phyloP scores from a whole-genome alignment of 2,888 invertebrate species.

The Apamea monoglypha region DNA sequence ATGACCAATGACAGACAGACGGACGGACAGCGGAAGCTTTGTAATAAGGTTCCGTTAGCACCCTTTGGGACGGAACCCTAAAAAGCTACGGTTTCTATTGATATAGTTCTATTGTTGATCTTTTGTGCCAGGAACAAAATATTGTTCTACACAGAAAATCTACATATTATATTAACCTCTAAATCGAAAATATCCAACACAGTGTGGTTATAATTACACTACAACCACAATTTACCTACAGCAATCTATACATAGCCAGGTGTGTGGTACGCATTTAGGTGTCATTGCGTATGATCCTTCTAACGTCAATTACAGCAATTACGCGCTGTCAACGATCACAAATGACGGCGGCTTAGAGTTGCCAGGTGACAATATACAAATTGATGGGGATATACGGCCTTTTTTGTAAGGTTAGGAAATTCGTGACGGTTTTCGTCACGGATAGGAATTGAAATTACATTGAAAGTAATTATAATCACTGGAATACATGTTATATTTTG shows the following conservation, averaged over 20 bases:
- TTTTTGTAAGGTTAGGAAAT: neutral
- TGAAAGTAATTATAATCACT: neutral
- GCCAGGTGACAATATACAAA: slow-evolving; percentile 35
- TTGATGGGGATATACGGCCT: neutral
- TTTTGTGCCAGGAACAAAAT: neutral
- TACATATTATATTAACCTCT: too few species aligned
- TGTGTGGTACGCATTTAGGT: slow-evolving; percentile 22
- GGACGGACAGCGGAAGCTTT: too few species aligned
- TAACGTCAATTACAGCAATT: slow-evolving; percentile 64
- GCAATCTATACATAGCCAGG: neutral
- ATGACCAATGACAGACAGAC: neutral
- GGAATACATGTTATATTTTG: neutral
- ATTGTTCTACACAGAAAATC: neutral
- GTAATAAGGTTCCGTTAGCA: too few species aligned
- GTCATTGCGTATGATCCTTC: slow-evolving; percentile 54
- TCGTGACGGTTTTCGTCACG: too few species aligned
- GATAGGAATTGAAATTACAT: neutral
- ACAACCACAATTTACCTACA: slow-evolving; percentile 1
- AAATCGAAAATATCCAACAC: neutral
- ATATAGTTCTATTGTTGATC: neutral
- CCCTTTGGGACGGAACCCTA: too few species aligned
- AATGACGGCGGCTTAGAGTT: slow-evolving; percentile 51
- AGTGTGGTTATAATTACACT: slow-evolving; percentile 7
- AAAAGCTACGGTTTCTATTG: too few species aligned
- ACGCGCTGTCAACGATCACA: slow-evolving; percentile 54